These are phyloP conservation scores for Geopemphigus sp. DNA, from an alignment of 1,140 invertebrate species.

Conservation along the genomic window DNA sequence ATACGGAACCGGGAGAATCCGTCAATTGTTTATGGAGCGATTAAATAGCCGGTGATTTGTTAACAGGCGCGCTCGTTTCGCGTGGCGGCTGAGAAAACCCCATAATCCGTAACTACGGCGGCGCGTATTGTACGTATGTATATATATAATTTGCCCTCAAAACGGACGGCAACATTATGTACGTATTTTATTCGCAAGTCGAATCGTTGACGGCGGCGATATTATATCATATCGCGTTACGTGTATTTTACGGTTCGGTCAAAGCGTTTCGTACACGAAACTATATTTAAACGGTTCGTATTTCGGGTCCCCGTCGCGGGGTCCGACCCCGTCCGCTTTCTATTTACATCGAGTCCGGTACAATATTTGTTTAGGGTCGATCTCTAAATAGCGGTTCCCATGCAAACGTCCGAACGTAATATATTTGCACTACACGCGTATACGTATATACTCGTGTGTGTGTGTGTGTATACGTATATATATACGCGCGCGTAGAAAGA, in stretches of 20 bases:
- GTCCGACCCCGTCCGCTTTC: not conserved
- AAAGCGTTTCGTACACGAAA: slow-evolving; percentile 23
- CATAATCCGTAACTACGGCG: no score
- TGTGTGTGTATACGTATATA: no score
- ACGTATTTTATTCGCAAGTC: not conserved
- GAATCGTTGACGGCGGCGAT: not conserved
- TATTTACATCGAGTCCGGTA: not conserved
- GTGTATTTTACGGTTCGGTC: not conserved
- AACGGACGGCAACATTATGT: no score
- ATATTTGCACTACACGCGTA: slow-evolving; percentile 34
- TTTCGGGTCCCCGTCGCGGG: not conserved
- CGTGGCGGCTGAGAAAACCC: no score
- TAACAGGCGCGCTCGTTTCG: no score
- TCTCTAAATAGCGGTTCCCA: slow-evolving; percentile 40
- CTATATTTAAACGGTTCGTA: slow-evolving; percentile 14
- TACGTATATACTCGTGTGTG: not conserved
- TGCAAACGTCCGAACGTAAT: slow-evolving; percentile 45
- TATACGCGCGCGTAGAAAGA: not conserved
- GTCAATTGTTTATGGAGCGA: no score
- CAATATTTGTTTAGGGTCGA: slow-evolving; percentile 45
- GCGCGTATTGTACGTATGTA: no score
- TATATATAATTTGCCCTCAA: no score
- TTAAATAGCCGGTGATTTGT: no score
- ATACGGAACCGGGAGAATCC: no score
- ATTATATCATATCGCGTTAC: not conserved